Conservation (phyloP, 2,797 vertebrate species). For the Sebastes vulpes region DNA sequence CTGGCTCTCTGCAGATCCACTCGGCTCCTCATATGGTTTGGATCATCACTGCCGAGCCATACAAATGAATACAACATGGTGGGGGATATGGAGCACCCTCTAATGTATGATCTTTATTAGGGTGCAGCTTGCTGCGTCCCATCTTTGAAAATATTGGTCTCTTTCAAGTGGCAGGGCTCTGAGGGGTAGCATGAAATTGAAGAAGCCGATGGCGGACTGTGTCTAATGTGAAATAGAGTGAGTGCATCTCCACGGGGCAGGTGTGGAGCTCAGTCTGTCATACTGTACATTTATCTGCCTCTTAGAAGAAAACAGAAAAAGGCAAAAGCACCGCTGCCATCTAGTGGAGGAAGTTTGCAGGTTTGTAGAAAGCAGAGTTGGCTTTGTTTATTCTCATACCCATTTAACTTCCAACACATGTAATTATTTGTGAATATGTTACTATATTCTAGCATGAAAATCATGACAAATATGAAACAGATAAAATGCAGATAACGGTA, state of each 20-base stretch:
- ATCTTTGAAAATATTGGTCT: conserved; percentile 42
- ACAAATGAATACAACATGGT: conserved; percentile 74
- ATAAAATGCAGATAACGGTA: not conserved
- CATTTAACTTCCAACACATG: not conserved
- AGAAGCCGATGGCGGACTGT: conserved; percentile 1
- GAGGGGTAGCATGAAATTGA: conserved; percentile 34
- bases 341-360: conserved; percentile 58
- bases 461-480: not conserved
- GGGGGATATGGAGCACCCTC: conserved; percentile 39
- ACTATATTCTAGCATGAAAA: not conserved
- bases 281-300: not conserved
- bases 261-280: conserved; percentile 36
- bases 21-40: conserved; percentile 85
- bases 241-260: conserved; percentile 41
- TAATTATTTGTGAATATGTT: too few relatives aligned
- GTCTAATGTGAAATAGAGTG: conserved; percentile 24
- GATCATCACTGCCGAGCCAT: conserved; percentile 70
- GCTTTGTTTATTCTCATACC: too few relatives aligned
- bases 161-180: conserved; percentile 52
- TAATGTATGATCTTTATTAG: conserved; percentile 55
- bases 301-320: not conserved
- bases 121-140: conserved; percentile 38
- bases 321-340: conserved; percentile 50
- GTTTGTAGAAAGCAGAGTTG: not conserved
- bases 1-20: conserved; percentile 69